phyloP scores from a whole-genome alignment of 2,888 invertebrate species.

The Marronus borbonicus region DNA sequence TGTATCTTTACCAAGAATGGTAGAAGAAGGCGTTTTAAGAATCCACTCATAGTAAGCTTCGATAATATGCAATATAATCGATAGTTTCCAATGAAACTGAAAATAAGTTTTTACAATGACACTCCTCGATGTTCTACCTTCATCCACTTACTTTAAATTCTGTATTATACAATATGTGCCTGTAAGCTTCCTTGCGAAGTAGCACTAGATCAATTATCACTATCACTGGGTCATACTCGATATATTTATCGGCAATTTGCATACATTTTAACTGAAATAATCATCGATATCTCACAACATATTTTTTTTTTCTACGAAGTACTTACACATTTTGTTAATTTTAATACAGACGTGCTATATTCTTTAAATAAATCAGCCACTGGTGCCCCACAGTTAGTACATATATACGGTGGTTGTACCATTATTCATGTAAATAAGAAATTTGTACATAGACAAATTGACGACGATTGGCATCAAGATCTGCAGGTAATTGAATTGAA shows the following conservation, averaged over 20 bases:
- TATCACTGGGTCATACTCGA: constrained; percentile 92
- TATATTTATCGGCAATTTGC: constrained; percentile 87
- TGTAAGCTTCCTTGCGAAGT: constrained; percentile 85
- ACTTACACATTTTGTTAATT: constrained; percentile 84
- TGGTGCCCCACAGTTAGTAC: constrained; percentile 80
- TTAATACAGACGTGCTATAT: constrained; percentile 81
- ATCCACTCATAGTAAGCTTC: constrained; percentile 86
- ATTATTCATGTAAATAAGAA: neutral
- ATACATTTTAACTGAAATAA: constrained; percentile 81
- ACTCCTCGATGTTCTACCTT: neutral
- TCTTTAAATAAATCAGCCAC: constrained; percentile 78
- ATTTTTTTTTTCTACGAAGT: neutral
- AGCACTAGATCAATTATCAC: constrained; percentile 89
- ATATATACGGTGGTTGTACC: constrained; percentile 64
- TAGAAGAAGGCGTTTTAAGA: constrained; percentile 58
- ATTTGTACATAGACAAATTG: neutral
- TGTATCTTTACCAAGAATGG: constrained; percentile 13
- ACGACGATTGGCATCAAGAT: too few relatives aligned
- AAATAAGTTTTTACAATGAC: constrained; percentile 50
- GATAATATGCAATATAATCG: constrained; percentile 82
- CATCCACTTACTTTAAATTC: constrained; percentile 79
- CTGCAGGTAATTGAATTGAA: too few relatives aligned
- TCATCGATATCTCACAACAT: neutral
- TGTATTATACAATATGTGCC: constrained; percentile 89
- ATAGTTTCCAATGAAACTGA: constrained; percentile 77